phyloP scores from a whole-genome alignment of 1,140 invertebrate species.

The Caligus rogercresseyi region DNA sequence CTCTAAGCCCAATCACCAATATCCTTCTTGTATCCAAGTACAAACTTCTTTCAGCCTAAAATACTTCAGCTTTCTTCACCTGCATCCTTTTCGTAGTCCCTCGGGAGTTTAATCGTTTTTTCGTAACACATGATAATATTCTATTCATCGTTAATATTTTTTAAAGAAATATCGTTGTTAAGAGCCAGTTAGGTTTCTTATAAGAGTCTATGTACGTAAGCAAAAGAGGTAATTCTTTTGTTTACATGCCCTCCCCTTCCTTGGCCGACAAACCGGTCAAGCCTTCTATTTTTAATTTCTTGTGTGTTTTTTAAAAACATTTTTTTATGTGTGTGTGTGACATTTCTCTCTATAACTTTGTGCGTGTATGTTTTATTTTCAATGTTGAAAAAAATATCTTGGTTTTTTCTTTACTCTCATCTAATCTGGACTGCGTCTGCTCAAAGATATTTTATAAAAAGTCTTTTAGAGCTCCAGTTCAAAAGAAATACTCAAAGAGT shows the following conservation, averaged over 20 bases:
- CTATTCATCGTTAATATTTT: neutral
- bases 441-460: neutral
- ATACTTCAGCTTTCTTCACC: neutral
- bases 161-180: no score
- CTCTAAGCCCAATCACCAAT: constrained; percentile 36
- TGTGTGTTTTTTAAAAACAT: neutral
- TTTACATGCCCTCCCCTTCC: neutral
- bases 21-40: neutral
- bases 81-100: neutral
- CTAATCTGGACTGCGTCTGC: neutral
- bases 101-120: neutral
- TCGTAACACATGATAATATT: neutral
- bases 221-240: neutral
- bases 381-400: neutral
- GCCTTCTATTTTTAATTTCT: neutral
- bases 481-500: no score
- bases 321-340: neutral
- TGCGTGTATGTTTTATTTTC: neutral
- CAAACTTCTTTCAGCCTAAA: neutral
- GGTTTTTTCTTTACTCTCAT: neutral
- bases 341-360: neutral
- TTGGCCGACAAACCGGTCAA: neutral
- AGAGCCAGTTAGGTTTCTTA: neutral
- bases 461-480: neutral
- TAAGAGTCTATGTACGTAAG: neutral